Evolutionary conservation across 2,797 vertebrate species (phyloP), one percentile per base, ranked within the genome.

Genomic region (Uromys caudimaculatus): DNA sequence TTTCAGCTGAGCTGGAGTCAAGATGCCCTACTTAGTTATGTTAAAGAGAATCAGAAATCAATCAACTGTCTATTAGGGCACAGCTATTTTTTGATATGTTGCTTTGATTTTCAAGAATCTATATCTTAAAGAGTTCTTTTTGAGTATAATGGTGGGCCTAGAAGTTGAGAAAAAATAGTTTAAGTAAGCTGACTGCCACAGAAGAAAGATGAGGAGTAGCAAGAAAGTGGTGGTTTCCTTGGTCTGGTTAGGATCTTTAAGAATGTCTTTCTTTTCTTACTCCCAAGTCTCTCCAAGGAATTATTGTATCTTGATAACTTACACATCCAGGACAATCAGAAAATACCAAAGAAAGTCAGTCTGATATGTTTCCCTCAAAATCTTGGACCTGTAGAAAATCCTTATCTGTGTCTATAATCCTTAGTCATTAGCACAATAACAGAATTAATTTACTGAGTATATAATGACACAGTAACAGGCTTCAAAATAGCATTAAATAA

Each of bases 401-500:
- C 97, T 94, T 95, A 96, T 82, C n/a, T 93, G 9, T 79, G 44
- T 47, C n/a, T 52, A 17, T 19, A 67, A 84, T 96, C 86, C 94
- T 29, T 21, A 98, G 95, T 97, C 96, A 96, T 98, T 97, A 97
- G 94, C 87, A 97, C 92, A 97, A 95, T 93, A 97, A 95, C 16
- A 95, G 96, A 96, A 97, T 98, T 98, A 95, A 98, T 98, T 98
- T 98, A 86, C 97, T 94, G 52, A 95, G 91, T 58, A 50, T 97
- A 50, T 97, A 98, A 98, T 98, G 98, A 90, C 95, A 96, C 4
- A 91, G 96, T 96, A 98, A 98, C 97, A 82, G 96, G 96, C 92
- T 97, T 97, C 84, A 94, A 83, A 96, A 44, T 84, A 98, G 98
- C 96, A 98, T 96, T 95, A 98, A 98, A 98, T 98, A 98, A 73